Conservation (phyloP, 2,888 invertebrate species). For the Cerceris rybyensis region DNA sequence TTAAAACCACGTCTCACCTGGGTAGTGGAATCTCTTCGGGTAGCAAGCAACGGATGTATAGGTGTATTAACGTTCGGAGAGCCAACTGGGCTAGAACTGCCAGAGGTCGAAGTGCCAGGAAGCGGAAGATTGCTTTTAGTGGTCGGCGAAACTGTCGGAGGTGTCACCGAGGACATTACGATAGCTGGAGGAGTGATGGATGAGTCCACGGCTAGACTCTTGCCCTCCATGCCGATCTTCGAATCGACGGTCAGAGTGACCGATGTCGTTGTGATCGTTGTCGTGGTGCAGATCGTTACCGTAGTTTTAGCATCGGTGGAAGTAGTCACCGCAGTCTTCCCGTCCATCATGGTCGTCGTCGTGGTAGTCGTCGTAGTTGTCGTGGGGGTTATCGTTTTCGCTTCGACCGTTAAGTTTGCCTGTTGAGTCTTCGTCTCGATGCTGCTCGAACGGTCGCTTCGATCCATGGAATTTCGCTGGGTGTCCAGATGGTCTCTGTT, state of each 20-base stretch:
- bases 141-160: conserved; percentile 91
- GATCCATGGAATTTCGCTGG: conserved; percentile 69
- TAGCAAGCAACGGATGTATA: conserved; percentile 83
- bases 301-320: conserved; percentile 79
- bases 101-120: conserved; percentile 83
- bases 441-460: conserved; percentile 69
- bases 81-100: conserved; percentile 80
- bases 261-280: conserved; percentile 32
- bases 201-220: conserved; percentile 69
- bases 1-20: conserved; percentile 84
- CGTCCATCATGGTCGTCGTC: conserved; percentile 78
- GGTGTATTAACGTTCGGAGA: conserved; percentile 81
- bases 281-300: conserved; percentile 65
- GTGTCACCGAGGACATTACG: conserved; percentile 91
- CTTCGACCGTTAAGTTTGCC: conserved; percentile 54
- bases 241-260: conserved; percentile 74
- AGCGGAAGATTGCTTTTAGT: conserved; percentile 79
- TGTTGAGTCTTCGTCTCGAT: conserved; percentile 55
- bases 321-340: conserved; percentile 67
- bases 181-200: conserved; percentile 87
- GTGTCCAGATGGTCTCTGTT: conserved; percentile 77
- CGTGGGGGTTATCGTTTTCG: conserved; percentile 82
- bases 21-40: conserved; percentile 91
- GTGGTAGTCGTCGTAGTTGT: conserved; percentile 82
- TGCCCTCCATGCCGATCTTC: conserved; percentile 49